Evolutionary conservation across 2,797 vertebrate species (phyloP).

Genomic region (Cyprinella venusta): DNA sequence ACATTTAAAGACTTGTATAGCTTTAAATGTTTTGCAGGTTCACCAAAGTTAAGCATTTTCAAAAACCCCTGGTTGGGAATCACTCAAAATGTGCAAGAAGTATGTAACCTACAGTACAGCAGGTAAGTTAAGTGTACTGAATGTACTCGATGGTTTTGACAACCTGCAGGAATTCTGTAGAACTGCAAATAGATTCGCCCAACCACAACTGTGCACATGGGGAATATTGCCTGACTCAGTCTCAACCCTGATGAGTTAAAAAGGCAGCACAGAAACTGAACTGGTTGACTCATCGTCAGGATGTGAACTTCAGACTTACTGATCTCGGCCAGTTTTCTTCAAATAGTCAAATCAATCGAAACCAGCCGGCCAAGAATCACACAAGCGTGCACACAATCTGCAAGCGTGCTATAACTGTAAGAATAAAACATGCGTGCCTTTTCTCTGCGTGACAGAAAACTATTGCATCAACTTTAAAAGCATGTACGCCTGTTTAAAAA

Average conservation of each 20-base stretch:
- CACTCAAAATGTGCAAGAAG: not conserved
- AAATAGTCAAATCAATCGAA: not conserved
- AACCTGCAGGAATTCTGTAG: constrained; percentile 16
- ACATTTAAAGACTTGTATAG: not conserved
- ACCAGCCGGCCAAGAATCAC: not conserved
- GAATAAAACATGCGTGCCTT: not conserved
- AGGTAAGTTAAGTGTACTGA: not conserved
- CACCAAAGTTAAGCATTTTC: not conserved
- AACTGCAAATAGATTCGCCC: constrained; percentile 4
- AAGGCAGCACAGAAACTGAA: constrained; percentile 4
- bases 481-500: not conserved
- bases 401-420: not conserved
- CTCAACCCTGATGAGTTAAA: constrained; percentile 45
- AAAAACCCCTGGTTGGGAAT: not conserved
- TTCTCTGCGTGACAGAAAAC: not conserved
- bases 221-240: constrained; percentile 58
- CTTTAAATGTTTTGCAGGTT: not conserved
- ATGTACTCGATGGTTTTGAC: not conserved
- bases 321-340: constrained; percentile 61
- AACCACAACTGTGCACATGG: constrained; percentile 19
- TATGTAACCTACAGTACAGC: not conserved
- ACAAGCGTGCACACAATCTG: no score
- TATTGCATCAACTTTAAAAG: not conserved
- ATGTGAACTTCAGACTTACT: constrained; percentile 45
- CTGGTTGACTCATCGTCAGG: constrained; percentile 47